phyloP scores from a whole-genome alignment of 2,888 invertebrate species.

The Cinara cedri region DNA sequence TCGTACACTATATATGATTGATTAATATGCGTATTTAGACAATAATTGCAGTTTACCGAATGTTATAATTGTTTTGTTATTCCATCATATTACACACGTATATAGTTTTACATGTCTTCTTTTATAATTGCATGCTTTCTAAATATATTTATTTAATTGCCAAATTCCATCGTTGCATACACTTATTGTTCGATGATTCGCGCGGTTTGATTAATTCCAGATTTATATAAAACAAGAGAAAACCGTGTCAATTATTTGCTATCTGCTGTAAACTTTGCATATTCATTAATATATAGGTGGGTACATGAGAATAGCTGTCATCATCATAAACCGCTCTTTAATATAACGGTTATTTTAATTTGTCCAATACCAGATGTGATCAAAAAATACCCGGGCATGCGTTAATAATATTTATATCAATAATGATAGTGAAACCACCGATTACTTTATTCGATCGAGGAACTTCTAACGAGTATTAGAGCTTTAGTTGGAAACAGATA shows the following conservation, averaged over 20 bases:
- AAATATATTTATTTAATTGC: slow-evolving; percentile 17
- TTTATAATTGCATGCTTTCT: slow-evolving; percentile 24
- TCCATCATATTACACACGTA: background rate
- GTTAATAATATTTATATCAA: no score
- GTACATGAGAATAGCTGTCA: no score
- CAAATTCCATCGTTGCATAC: background rate
- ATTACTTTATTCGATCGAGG: no score
- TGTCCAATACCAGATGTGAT: no score
- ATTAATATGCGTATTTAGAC: background rate
- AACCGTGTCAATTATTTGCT: background rate
- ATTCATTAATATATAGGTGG: no score
- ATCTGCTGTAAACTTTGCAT: background rate
- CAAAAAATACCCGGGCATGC: no score
- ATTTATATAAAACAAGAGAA: background rate
- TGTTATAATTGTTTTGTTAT: background rate
- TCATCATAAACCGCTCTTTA: background rate
- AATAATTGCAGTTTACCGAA: background rate
- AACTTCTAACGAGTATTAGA: no score
- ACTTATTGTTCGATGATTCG: background rate
- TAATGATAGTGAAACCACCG: no score
- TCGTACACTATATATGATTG: background rate
- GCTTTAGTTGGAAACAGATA: no score
- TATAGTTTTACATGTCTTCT: background rate
- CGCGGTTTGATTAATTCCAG: background rate
- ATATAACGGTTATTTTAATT: background rate